Percentiles rank a stretch among this genome's conserved stretches.
Evolutionary conservation across 1,140 invertebrate species (phyloP).

Genomic region (Pentalonia nigronervosa): DNA sequence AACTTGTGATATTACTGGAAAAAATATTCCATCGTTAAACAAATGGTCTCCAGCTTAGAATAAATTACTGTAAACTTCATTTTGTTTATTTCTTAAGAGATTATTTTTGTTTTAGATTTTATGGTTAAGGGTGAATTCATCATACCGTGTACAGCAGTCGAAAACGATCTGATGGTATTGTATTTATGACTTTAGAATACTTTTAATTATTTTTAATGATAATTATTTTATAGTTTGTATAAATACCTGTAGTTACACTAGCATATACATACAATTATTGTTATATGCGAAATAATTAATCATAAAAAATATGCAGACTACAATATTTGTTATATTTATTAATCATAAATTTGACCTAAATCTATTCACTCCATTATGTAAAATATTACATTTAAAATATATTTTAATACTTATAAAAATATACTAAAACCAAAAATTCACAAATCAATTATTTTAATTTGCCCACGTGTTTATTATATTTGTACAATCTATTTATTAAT

Average conservation of each 20-base stretch:
- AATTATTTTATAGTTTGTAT: background rate
- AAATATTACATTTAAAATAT: background rate
- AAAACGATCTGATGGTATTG: slow-evolving; percentile 31
- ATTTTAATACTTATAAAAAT: background rate
- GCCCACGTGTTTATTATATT: background rate
- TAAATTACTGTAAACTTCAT: background rate
- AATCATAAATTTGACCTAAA: background rate
- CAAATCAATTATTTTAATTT: background rate
- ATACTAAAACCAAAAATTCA: background rate
- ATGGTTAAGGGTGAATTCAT: background rate
- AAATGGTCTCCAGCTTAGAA: background rate
- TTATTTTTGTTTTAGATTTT: slow-evolving; percentile 32
- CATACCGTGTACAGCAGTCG: background rate
- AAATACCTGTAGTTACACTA: background rate
- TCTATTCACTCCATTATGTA: background rate
- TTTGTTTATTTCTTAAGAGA: background rate
- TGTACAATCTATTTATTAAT: background rate
- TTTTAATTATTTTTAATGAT: background rate
- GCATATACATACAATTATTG: background rate
- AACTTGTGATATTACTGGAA: background rate
- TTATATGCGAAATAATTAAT: background rate
- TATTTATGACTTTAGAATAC: background rate
- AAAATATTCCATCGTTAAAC: background rate
- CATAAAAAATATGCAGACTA: background rate
- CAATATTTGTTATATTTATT: background rate